Base-by-base conservation (phyloP, 2,888 invertebrate species). In the Bhutanitis thaidina region DNA sequence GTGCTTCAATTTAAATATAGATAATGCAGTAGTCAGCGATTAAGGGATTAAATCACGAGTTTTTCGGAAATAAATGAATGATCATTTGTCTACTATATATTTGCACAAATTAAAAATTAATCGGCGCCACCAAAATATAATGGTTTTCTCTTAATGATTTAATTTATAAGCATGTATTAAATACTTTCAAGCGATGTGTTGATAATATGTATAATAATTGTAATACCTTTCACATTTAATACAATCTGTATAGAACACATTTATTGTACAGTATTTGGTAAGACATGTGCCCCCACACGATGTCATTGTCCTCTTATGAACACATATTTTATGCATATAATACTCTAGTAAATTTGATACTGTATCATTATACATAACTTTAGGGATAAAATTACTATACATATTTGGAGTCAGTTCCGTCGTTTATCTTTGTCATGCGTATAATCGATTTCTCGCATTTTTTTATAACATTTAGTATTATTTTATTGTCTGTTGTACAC, bases 31-130 rank as follows among this genome's bases (percentile, higher is more conserved):
- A 39, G 14, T 25, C 51, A 32, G 30, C 39, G 41, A 46, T 51
- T 47, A 39, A 46, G 46, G 40, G 30, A 41, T 51, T 46, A 37
- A 51, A 46, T 46, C 32, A 35, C 41, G 30, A 37, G 37, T 52
- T 46, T 52, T 37, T 46, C 30, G 20, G 35, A 41, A 46, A 46
- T 37, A 43, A 51, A 52, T 38, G 40, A 40, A 41, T 30, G 30
- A 25, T 20, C 41, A 52, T 46, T 52, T 4, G 36, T 40, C 40
- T 39, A 30, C 7, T 35, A 50, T 45, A 36, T 45, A 40, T 45
- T 40, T 40, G 10, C 16, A 16, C 40, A 16, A 35, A 36, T 30
- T n/a, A 8, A 36, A 39, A 40, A 16, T 40, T 35, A 45, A 40
- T 40, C 13, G 15, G 9, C n/a, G n/a, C n/a, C n/a, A n/a, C n/a